Evolutionary conservation across 1,140 invertebrate genomes (phyloP), one percentile per base, ranked within the genome.

Genomic region (Potamilus streckersoni): DNA sequence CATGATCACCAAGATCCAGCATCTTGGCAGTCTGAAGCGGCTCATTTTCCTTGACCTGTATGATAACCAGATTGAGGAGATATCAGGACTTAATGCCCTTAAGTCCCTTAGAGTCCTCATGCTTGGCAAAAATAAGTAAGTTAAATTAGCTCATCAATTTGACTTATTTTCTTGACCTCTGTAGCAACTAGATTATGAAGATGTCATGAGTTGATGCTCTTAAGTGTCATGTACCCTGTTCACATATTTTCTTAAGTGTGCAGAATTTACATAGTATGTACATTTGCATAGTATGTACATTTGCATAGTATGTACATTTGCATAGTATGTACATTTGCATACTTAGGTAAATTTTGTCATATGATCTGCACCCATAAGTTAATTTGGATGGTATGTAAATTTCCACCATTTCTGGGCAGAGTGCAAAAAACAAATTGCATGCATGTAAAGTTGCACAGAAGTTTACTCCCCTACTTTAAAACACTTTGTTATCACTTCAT

Each of bases 41-140:
- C 89, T 97, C 62, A 96, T 98, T 49, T 97, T 97, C 86, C 92
- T 98, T 64, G 96, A 98, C 89, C 90, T 98, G 6, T 98, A 97
- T 89, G 95, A 97, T 89, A 98, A 98, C 90, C 95, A 97, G 88
- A 93, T 98, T 60, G 96, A 97, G 74, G 93, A 93, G 84, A 94
- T 98, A 67, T 92, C 92, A 62, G 94, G 93, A 74, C 90, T 97
- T 57, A 93, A 94, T 78, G 91, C 92, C 65, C 91, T 97, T 13
- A 93, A 93, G 65, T 95, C 94, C 85, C 91, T 97, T 15, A 90
- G 95, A 81, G 96, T 97, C 11, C 91, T 97, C 65, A 92, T 97
- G 74, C 92, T 97, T 84, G 96, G 96, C 13, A 97, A 97, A 90
- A 97, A 97, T 89, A 93, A 95, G 91, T 90, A 86, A 85, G 82